These are phyloP conservation scores for Epinotia brunnichana DNA, from an alignment of 2,888 invertebrate species.

Conservation along the genomic window DNA sequence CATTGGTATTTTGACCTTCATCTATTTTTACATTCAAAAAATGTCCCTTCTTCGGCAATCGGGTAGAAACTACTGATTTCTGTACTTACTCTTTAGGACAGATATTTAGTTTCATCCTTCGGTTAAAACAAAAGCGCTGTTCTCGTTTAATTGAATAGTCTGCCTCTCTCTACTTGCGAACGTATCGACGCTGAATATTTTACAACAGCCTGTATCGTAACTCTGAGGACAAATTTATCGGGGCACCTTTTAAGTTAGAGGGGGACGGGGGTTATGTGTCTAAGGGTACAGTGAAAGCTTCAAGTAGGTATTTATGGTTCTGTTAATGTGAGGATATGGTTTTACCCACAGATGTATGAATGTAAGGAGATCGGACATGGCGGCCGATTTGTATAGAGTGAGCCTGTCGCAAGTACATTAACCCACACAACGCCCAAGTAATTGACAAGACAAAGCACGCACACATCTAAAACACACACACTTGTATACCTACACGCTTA, in stretches of 20 bases:
- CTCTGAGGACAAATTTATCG: conserved; percentile 43
- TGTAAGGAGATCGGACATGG: too few species aligned
- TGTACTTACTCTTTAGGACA: too few species aligned
- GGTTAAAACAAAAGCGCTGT: background rate
- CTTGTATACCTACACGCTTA: too few species aligned
- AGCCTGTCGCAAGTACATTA: too few species aligned
- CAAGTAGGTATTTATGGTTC: conserved; percentile 14
- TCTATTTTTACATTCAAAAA: background rate
- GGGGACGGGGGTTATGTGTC: conserved; percentile 27
- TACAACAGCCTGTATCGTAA: conserved; percentile 41
- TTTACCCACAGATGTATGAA: background rate
- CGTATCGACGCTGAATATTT: conserved; percentile 42
- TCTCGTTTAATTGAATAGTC: background rate
- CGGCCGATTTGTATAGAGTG: too few species aligned
- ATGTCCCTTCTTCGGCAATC: background rate
- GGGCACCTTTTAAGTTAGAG: conserved; percentile 39
- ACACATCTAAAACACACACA: too few species aligned
- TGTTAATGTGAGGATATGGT: conserved; percentile 8
- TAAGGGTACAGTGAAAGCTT: conserved; percentile 1
- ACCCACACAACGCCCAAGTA: too few species aligned
- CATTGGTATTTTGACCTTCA: too few species aligned
- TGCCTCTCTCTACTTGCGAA: conserved; percentile 25
- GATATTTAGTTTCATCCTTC: too few species aligned
- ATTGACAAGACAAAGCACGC: too few species aligned
- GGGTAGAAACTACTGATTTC: too few species aligned